Evolutionary conservation across 2,113 vertebrate genomes (phyloP).

Genomic region (Brevimyrus niger): DNA sequence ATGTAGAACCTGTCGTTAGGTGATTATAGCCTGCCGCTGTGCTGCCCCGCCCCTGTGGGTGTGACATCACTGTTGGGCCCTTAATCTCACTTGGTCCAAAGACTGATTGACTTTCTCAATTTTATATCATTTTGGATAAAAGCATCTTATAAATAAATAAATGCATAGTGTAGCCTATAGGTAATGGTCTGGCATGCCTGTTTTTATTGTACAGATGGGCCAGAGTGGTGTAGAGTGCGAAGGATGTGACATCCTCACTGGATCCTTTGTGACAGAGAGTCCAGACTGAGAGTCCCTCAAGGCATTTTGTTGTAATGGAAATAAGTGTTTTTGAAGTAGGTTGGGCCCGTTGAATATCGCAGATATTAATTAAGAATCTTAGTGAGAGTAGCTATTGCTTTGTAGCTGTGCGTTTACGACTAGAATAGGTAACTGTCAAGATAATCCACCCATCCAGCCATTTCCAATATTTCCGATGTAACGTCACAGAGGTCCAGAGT

Average conservation of each 20-base stretch:
- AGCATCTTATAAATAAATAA: neutral
- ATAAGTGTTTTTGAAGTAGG: neutral
- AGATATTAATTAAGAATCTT: neutral
- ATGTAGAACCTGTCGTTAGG: no score
- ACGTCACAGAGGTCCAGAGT: no score
- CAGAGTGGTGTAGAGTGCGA: neutral
- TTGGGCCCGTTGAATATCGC: neutral
- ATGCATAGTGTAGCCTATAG: neutral
- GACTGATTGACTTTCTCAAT: neutral
- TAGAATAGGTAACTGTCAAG: neutral
- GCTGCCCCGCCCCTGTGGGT: no score
- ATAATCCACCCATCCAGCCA: neutral
- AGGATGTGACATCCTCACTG: neutral
- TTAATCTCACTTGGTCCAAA: neutral
- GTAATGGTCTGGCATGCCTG: neutral
- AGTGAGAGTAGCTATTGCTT: neutral
- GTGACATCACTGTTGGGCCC: neutral
- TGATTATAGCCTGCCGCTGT: no score
- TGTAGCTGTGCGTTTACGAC: neutral
- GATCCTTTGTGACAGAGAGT: neutral
- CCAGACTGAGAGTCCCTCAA: neutral
- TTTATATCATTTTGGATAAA: neutral
- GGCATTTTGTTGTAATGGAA: neutral
- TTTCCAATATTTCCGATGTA: no score
- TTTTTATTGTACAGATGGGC: neutral